phyloP scores from a whole-genome alignment of 2,888 invertebrate genomes.

The Chalcis sispes region DNA sequence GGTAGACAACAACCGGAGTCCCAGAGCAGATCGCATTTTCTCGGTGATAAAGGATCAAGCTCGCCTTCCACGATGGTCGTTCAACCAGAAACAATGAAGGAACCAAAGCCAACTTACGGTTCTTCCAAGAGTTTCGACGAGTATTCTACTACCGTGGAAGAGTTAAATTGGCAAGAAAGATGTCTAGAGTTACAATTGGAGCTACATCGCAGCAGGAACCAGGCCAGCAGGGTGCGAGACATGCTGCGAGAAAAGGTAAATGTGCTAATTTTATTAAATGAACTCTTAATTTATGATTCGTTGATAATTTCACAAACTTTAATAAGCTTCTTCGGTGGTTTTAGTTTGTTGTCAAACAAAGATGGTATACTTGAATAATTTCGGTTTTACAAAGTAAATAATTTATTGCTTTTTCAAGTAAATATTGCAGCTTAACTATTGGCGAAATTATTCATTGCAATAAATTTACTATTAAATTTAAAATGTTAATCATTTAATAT shows the following conservation, averaged over 20 bases:
- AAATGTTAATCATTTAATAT: no score
- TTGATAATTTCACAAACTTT: background rate
- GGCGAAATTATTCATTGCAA: no score
- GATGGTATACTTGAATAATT: background rate
- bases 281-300: background rate
- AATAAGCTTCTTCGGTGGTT: no score
- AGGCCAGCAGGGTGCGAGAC: constrained; percentile 90
- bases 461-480: no score
- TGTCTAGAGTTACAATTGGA: constrained; percentile 91
- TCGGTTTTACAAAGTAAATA: no score
- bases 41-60: constrained; percentile 31
- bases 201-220: constrained; percentile 89
- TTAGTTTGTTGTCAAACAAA: no score
- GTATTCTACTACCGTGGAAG: constrained; percentile 71
- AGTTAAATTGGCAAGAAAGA: constrained; percentile 92
- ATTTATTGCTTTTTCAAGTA: no score
- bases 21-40: constrained; percentile 50
- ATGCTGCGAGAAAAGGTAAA: constrained; percentile 94
- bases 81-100: constrained; percentile 46
- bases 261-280: background rate
- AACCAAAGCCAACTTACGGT: constrained; percentile 65
- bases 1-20: constrained; percentile 62
- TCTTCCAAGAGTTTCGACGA: constrained; percentile 73
- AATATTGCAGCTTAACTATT: no score
- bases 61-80: constrained; percentile 2